Evolutionary conservation across 2,113 vertebrate species (phyloP).

Genomic region (Loxodonta africana): DNA sequence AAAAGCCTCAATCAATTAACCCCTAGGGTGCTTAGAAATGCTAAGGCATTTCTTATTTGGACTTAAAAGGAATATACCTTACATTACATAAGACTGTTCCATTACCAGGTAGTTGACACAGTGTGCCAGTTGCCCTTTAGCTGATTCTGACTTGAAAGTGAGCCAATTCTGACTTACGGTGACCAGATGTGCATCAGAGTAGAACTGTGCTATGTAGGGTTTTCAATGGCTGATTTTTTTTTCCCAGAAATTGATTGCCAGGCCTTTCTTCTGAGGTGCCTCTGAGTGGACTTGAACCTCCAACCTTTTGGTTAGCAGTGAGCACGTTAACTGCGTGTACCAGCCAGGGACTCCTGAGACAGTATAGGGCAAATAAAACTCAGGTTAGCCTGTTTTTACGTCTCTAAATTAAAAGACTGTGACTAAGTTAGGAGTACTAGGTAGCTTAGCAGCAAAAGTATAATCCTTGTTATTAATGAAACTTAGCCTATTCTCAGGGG

Average conservation of each 20-base stretch:
- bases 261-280: too few species aligned
- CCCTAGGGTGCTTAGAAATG: neutral
- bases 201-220: neutral
- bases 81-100: neutral
- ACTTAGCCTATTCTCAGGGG: neutral
- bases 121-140: neutral
- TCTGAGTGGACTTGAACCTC: neutral
- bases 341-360: neutral
- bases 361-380: neutral
- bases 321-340: neutral
- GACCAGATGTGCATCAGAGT: neutral
- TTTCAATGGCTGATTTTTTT: neutral
- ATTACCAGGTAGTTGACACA: neutral
- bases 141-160: neutral
- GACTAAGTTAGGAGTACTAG: conserved; percentile 34
- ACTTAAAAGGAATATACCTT: neutral
- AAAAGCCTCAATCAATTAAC: neutral
- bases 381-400: neutral
- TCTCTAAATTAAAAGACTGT: conserved; percentile 15
- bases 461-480: conserved; percentile 53
- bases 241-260: neutral
- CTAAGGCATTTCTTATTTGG: neutral
- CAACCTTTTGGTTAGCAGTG: neutral
- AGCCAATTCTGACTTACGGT: neutral
- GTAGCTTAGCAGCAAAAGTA: conserved; percentile 30